Conservation (phyloP, 2,797 vertebrate genomes). For the Sarcophilus harrisii region DNA sequence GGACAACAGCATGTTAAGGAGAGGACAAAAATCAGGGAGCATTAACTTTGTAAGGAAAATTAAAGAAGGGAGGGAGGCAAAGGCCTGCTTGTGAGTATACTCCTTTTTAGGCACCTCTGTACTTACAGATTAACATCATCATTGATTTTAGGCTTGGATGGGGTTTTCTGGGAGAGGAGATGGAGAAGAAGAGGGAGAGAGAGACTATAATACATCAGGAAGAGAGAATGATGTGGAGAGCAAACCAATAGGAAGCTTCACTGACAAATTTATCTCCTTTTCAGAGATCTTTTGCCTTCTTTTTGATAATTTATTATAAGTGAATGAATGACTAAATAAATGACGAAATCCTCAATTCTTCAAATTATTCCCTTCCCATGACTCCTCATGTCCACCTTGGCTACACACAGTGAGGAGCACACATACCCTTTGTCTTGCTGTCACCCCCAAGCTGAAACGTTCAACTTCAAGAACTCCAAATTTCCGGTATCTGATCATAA, state of each 20-base stretch:
- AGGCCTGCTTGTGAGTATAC: not conserved
- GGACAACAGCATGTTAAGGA: slow-evolving; percentile 19
- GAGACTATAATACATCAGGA: not conserved
- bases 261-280: not conserved
- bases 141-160: not conserved
- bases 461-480: not conserved
- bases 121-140: not conserved
- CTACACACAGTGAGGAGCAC: not conserved
- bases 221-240: not conserved
- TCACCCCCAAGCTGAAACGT: not conserved
- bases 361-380: not conserved
- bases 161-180: not conserved
- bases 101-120: not conserved
- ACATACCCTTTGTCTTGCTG: not conserved
- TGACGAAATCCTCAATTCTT: not conserved
- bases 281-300: not conserved
- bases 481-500: not conserved
- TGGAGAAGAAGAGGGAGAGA: not conserved
- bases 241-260: not conserved
- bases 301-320: not conserved
- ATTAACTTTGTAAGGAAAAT: slow-evolving; percentile 40
- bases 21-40: slow-evolving; percentile 47
- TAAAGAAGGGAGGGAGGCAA: not conserved
- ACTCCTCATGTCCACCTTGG: not conserved
- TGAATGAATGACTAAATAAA: not conserved